Percentiles rank a stretch among this genome's conserved stretches.
phyloP scores from a whole-genome alignment of 2,888 invertebrate genomes.

The Anticlea derivata region DNA sequence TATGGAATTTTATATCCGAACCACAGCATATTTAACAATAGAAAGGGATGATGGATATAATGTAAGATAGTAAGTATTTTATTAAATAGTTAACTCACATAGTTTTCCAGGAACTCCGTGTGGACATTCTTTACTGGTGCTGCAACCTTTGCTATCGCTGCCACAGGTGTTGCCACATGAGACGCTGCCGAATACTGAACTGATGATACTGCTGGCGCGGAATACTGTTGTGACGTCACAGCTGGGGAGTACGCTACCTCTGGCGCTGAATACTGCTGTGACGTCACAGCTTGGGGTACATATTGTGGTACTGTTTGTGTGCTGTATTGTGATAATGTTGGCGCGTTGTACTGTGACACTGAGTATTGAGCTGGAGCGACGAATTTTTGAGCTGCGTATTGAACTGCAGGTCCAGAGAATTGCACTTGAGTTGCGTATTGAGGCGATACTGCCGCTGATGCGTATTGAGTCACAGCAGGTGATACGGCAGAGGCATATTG shows the following conservation, averaged over 20 bases:
- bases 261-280: constrained; percentile 42
- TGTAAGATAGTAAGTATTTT: no score
- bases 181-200: constrained; percentile 44
- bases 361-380: constrained; percentile 51
- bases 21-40: no score
- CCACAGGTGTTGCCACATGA: constrained; percentile 40
- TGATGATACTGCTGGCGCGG: constrained; percentile 37
- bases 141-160: constrained; percentile 37
- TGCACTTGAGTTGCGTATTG: constrained; percentile 45
- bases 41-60: no score
- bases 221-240: constrained; percentile 42
- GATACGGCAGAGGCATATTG: constrained; percentile 33
- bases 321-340: constrained; percentile 42
- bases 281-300: constrained; percentile 37
- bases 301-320: constrained; percentile 52
- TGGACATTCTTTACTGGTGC: constrained; percentile 79
- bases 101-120: constrained; percentile 85
- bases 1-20: no score
- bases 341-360: constrained; percentile 37
- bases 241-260: constrained; percentile 47
- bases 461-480: constrained; percentile 33
- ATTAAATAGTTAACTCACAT: constrained; percentile 83
- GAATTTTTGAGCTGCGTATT: constrained; percentile 46
- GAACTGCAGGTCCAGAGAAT: constrained; percentile 37
- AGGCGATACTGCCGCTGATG: constrained; percentile 32